A percentile compares a stretch with the other conserved stretches of the same genome.
These are phyloP conservation scores for Eupeodes luniger DNA, from an alignment of 2,888 invertebrate species.

Conservation along the genomic window DNA sequence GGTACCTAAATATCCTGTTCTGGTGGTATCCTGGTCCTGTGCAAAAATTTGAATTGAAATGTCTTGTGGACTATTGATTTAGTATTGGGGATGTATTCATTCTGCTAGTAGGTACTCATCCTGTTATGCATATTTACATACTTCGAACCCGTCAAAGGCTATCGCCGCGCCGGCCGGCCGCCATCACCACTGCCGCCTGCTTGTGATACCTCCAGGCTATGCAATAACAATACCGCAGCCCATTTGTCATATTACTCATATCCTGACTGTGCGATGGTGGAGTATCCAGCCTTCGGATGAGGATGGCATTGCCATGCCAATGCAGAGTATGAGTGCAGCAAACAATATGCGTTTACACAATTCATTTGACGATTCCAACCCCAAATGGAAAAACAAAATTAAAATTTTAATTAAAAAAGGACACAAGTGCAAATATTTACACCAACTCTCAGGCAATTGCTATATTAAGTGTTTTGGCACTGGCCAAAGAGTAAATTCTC, in stretches of 20 bases:
- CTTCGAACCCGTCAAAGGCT: constrained; percentile 15
- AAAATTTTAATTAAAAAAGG: constrained; percentile 76
- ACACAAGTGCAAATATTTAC: constrained; percentile 76
- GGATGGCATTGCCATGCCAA: neutral
- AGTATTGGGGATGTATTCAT: constrained; percentile 60
- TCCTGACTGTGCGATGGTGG: constrained; percentile 1
- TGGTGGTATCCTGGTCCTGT: neutral
- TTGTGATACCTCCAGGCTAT: constrained; percentile 29
- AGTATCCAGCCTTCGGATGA: neutral
- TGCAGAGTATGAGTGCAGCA: constrained; percentile 52
- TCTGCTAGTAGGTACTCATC: neutral
- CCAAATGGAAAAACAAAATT: constrained; percentile 76
- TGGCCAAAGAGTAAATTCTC: constrained; percentile 59
- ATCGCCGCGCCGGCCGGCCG: constrained; percentile 2
- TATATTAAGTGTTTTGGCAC: constrained; percentile 74
- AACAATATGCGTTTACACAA: constrained; percentile 76
- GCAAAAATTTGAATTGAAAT: constrained; percentile 69
- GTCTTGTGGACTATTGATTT: constrained; percentile 73
- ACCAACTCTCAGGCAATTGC: constrained; percentile 75
- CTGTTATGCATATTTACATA: neutral
- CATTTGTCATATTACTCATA: constrained; percentile 66
- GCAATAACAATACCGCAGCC: constrained; percentile 65
- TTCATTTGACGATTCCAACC: constrained; percentile 75
- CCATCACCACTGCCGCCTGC: neutral
- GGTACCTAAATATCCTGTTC: constrained; percentile 24